These are phyloP conservation scores for Leucophora obtusa DNA, from an alignment of 2,888 invertebrate genomes.

Conservation along the genomic window DNA sequence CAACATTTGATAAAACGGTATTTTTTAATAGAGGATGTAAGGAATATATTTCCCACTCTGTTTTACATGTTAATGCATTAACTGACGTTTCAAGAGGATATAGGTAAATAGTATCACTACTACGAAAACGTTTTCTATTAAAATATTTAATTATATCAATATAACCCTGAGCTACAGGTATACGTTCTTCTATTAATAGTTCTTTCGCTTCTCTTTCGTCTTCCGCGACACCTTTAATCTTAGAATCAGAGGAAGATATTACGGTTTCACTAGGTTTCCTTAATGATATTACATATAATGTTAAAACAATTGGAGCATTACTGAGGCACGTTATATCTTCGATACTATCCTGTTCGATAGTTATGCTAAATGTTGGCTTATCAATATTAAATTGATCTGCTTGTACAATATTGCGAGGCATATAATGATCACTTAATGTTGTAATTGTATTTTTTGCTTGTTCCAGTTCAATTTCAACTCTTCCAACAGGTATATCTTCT, in stretches of 20 bases:
- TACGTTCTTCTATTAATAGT: slow-evolving; percentile 16
- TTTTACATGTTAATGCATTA: slow-evolving; percentile 53
- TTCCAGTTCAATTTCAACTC: slow-evolving; percentile 70
- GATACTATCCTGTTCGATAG: slow-evolving; percentile 71
- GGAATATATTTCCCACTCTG: slow-evolving; percentile 71
- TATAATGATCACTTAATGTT: slow-evolving; percentile 71
- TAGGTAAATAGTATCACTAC: slow-evolving; percentile 47
- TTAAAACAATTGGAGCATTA: slow-evolving; percentile 70
- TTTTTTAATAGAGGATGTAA: slow-evolving; percentile 70
- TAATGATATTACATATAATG: slow-evolving; percentile 65
- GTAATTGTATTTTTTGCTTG: slow-evolving; percentile 69
- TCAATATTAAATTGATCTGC: slow-evolving; percentile 65
- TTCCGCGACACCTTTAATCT: slow-evolving; percentile 37
- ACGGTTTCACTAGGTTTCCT: neutral
- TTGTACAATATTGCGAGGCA: slow-evolving; percentile 68
- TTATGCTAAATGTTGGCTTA: slow-evolving; percentile 70
- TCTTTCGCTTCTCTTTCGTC: slow-evolving; percentile 8
- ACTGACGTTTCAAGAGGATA: slow-evolving; percentile 51
- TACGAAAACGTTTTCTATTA: slow-evolving; percentile 41
- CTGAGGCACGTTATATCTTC: slow-evolving; percentile 71
- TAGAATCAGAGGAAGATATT: slow-evolving; percentile 6
- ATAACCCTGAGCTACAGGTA: slow-evolving; percentile 62
- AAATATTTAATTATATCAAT: slow-evolving; percentile 64
- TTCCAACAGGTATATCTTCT: slow-evolving; percentile 18
- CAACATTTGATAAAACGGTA: slow-evolving; percentile 68